These are phyloP conservation scores for Odocoileus hemionus DNA, from an alignment of 2,113 vertebrate species.

Conservation along the genomic window DNA sequence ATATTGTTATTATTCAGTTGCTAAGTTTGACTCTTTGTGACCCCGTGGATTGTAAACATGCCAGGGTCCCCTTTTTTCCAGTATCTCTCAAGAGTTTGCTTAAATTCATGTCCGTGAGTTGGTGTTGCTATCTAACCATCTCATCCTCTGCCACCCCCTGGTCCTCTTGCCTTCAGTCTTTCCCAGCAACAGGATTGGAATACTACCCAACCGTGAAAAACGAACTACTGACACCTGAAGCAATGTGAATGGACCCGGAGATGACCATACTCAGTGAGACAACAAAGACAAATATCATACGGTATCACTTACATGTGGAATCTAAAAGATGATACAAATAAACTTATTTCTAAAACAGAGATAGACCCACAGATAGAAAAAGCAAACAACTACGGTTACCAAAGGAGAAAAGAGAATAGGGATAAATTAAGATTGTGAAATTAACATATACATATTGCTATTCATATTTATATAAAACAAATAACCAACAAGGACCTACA, in stretches of 20 bases:
- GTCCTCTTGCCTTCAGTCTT: neutral
- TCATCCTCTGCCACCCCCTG: neutral
- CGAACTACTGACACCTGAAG: neutral
- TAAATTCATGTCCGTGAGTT: neutral
- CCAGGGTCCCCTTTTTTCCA: neutral
- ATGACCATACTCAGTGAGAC: neutral
- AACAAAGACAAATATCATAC: neutral
- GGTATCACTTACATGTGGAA: neutral
- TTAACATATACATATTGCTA: neutral
- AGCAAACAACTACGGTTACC: neutral
- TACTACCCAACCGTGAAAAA: neutral
- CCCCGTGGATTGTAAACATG: neutral
- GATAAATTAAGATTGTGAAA: neutral
- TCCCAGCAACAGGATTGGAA: neutral
- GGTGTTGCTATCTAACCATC: neutral
- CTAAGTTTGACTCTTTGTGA: neutral
- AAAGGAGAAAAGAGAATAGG: neutral
- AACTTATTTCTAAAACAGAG: neutral
- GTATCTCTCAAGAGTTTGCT: neutral
- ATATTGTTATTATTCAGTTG: neutral
- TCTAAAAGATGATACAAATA: neutral
- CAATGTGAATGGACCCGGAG: neutral
- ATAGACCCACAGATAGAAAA: neutral
- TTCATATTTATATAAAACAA: neutral
- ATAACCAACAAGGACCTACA: neutral